These are phyloP conservation scores for Lepisosteus oculatus DNA, from an alignment of 2,113 vertebrate species.

Conservation along the genomic window DNA sequence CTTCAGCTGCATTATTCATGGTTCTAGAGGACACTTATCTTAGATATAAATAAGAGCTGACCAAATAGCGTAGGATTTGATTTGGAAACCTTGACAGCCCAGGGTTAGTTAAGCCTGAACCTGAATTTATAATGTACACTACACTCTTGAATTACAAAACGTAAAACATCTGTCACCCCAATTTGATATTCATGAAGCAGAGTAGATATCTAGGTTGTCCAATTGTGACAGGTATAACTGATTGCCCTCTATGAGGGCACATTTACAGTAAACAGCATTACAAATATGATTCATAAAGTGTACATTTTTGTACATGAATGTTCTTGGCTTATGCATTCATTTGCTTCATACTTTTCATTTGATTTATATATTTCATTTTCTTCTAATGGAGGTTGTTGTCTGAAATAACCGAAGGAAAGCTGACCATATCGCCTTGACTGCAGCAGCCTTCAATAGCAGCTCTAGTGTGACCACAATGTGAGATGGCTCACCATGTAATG, in stretches of 20 bases:
- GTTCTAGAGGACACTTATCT: neutral
- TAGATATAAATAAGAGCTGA: constrained; percentile 18
- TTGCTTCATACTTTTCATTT: no score
- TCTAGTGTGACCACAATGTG: constrained; percentile 18
- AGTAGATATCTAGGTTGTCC: no score
- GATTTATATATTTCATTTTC: no score
- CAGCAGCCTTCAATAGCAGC: constrained; percentile 27
- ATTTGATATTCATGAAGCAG: no score
- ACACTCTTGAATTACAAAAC: constrained; percentile 16
- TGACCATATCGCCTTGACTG: constrained; percentile 32
- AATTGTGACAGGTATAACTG: no score
- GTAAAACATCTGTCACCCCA: constrained; percentile 22
- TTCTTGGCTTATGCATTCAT: no score
- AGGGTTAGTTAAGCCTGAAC: constrained; percentile 33
- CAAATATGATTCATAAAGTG: no score
- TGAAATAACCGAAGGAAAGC: no score
- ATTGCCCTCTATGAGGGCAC: no score
- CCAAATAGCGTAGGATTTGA: neutral
- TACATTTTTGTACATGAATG: no score
- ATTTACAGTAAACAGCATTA: no score
- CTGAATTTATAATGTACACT: constrained; percentile 23
- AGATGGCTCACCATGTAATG: constrained; percentile 44
- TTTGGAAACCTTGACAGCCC: constrained; percentile 33
- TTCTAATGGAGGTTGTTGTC: no score
- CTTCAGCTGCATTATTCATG: neutral